phyloP scores from a whole-genome alignment of 2,888 invertebrate genomes.

The Camponotus fellah region DNA sequence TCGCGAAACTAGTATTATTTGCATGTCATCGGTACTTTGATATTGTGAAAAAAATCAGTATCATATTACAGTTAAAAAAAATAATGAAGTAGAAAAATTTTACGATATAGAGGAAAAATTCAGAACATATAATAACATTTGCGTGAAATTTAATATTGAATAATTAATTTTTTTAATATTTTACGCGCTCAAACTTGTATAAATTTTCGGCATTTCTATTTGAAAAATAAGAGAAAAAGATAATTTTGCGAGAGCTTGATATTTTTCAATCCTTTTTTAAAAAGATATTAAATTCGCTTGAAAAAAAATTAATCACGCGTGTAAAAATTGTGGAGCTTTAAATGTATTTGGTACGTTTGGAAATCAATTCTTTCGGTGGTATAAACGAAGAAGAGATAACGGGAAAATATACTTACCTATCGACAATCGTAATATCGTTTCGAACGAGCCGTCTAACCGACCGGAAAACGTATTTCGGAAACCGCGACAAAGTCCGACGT shows the following conservation, averaged over 20 bases:
- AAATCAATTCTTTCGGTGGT: slow-evolving; percentile 21
- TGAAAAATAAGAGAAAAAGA: background rate
- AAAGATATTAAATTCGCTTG: slow-evolving; percentile 20
- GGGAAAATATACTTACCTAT: slow-evolving; percentile 43
- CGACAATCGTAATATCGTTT: slow-evolving; percentile 56
- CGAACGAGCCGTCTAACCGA: slow-evolving; percentile 61
- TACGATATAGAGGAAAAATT: background rate
- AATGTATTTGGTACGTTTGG: slow-evolving; percentile 12
- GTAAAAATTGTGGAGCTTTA: slow-evolving; percentile 26
- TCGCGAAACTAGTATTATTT: background rate
- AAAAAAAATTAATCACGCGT: slow-evolving; percentile 8
- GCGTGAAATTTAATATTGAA: background rate
- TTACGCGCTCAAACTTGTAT: background rate
- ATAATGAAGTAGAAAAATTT: background rate
- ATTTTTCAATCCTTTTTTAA: background rate
- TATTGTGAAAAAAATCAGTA: background rate
- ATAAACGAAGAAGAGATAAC: slow-evolving; percentile 28
- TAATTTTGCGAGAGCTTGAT: background rate
- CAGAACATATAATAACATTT: background rate
- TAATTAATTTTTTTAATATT: background rate
- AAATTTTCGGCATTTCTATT: background rate
- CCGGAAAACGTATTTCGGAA: slow-evolving; percentile 74
- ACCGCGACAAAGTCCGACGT: slow-evolving; percentile 64
- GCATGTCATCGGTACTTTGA: background rate
- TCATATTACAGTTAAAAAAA: background rate